Conservation (phyloP, 2,888 invertebrate species). For the Synergus laeviventris region DNA sequence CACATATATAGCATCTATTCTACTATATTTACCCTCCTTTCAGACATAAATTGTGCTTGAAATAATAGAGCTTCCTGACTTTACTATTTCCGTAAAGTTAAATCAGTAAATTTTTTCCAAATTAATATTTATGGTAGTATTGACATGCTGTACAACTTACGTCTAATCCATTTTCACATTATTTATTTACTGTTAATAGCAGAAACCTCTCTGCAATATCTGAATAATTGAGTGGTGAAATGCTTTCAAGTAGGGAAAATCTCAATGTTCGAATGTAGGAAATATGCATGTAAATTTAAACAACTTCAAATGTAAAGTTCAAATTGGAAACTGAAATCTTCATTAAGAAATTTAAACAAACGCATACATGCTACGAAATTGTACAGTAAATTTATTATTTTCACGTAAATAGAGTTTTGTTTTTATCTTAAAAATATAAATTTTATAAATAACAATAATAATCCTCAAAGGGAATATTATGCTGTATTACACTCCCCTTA, state of each 20-base stretch:
- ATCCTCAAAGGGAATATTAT: constrained; percentile 1
- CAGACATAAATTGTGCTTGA: not conserved
- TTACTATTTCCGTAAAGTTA: not conserved
- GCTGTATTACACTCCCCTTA: not conserved
- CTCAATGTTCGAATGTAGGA: not conserved
- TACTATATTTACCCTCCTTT: constrained; percentile 4
- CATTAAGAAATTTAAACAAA: not conserved
- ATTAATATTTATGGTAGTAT: not conserved
- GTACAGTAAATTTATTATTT: too few relatives aligned
- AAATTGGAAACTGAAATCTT: not conserved
- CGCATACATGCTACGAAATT: too few relatives aligned
- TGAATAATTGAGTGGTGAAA: not conserved
- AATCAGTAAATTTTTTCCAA: not conserved
- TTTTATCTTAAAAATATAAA: too few relatives aligned
- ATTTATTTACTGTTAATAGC: not conserved
- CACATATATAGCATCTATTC: constrained; percentile 4
- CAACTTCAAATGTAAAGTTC: not conserved
- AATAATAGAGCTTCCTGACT: not conserved
- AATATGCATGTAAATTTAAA: not conserved
- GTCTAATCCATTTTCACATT: constrained; percentile 20
- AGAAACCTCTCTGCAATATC: not conserved
- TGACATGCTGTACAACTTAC: not conserved
- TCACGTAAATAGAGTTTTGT: too few relatives aligned
- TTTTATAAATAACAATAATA: too few relatives aligned
- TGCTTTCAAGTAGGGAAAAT: not conserved